phyloP scores from a whole-genome alignment of 2,888 invertebrate species.

The Pristionchus fissidentatus region DNA sequence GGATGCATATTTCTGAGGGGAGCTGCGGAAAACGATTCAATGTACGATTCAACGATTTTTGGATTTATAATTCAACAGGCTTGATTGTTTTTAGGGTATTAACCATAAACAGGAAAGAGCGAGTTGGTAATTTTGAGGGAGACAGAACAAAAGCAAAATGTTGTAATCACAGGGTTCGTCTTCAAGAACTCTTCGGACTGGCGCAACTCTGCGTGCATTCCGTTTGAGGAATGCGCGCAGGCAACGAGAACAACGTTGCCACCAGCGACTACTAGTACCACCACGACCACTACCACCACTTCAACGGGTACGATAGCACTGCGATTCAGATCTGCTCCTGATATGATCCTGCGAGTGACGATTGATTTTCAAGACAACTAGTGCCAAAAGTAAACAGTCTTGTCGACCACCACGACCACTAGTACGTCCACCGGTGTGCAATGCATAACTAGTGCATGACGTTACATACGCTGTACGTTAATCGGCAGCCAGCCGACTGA shows the following conservation, averaged over 20 bases:
- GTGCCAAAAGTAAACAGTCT: not conserved
- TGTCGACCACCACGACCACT: conserved; percentile 1
- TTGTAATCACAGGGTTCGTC: conserved; percentile 58
- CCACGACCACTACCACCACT: not conserved
- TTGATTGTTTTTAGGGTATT: too few species aligned
- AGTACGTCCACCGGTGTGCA: too few species aligned
- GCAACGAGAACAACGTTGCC: conserved; percentile 46
- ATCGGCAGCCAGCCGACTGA: not conserved
- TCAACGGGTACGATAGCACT: not conserved
- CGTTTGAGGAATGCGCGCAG: conserved; percentile 58
- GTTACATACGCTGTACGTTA: too few species aligned
- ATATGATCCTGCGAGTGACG: not conserved
- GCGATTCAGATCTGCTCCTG: not conserved
- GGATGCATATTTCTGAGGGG: too few species aligned
- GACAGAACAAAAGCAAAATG: too few species aligned
- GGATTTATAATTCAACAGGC: too few species aligned
- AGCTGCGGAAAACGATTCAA: too few species aligned
- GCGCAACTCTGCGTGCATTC: conserved; percentile 62
- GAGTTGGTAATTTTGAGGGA: too few species aligned
- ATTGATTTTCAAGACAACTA: not conserved
- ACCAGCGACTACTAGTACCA: conserved; percentile 41
- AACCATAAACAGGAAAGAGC: too few species aligned
- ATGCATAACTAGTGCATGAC: too few species aligned
- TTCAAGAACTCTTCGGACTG: conserved; percentile 60
- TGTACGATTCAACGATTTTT: too few species aligned